phyloP scores from a whole-genome alignment of 2,888 invertebrate species.

The Lithophane semibrunnea region DNA sequence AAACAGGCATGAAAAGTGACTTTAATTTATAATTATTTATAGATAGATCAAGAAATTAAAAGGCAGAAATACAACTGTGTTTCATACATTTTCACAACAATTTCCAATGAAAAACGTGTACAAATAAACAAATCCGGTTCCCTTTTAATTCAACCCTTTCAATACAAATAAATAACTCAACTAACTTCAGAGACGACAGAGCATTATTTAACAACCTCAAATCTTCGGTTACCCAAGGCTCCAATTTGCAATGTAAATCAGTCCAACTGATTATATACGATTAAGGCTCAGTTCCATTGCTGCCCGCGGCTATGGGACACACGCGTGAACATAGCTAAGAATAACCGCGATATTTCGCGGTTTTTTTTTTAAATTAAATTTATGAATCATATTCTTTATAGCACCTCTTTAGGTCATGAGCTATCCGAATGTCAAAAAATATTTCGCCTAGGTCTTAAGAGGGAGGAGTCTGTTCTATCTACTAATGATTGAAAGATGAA shows the following conservation, averaged over 20 bases:
- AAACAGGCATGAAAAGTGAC: no score
- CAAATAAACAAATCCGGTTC: neutral
- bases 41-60: no score
- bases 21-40: no score
- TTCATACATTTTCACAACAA: neutral
- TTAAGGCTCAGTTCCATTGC: slow-evolving; percentile 9
- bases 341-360: no score
- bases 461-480: no score
- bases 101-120: neutral
- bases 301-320: neutral
- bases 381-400: no score
- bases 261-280: slow-evolving; percentile 48
- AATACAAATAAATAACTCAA: slow-evolving; percentile 57
- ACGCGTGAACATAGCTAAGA: neutral
- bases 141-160: slow-evolving; percentile 16
- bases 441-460: no score
- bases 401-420: no score
- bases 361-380: no score
- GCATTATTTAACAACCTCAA: slow-evolving; percentile 45
- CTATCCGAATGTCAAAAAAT: no score
- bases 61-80: no score
- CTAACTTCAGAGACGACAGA: slow-evolving; percentile 32
- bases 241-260: slow-evolving; percentile 72
- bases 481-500: no score
- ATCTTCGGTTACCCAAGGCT: slow-evolving; percentile 56